Conservation (phyloP, 2,797 vertebrate genomes). For the Hypotaenidia philippensis region DNA sequence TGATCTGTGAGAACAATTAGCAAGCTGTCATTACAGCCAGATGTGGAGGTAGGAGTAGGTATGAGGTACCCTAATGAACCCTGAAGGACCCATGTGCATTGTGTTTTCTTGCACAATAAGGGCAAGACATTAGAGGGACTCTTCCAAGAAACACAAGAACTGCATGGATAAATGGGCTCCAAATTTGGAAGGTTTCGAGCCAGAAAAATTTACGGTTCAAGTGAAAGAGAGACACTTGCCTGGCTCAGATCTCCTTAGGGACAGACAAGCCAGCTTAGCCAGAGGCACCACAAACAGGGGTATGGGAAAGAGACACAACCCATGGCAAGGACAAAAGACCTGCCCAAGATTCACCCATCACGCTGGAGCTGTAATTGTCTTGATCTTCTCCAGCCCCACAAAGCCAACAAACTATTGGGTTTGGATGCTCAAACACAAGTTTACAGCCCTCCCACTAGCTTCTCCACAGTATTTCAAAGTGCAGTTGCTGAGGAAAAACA, state of each 20-base stretch:
- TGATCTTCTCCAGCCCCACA: neutral
- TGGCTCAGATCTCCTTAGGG: slow-evolving; percentile 21
- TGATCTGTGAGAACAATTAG: slow-evolving; percentile 36
- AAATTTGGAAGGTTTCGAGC: neutral
- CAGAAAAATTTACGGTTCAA: slow-evolving; percentile 7
- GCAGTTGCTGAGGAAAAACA: neutral
- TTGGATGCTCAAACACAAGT: neutral
- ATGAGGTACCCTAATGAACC: neutral
- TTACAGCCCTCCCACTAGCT: slow-evolving; percentile 20
- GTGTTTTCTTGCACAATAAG: neutral
- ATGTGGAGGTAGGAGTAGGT: slow-evolving; percentile 10
- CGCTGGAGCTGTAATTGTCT: neutral
- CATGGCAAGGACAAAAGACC: neutral
- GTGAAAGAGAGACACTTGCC: neutral
- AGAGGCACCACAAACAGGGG: neutral
- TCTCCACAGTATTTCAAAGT: neutral
- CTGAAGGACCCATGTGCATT: neutral
- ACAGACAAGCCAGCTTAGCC: neutral
- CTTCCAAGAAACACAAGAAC: neutral
- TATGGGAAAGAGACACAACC: neutral
- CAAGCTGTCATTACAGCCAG: slow-evolving; percentile 11
- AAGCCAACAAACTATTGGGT: neutral
- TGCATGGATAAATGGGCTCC: neutral
- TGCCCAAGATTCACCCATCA: neutral
- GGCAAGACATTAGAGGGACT: neutral